These are phyloP conservation scores for Tipula helvola DNA, from an alignment of 2,888 invertebrate genomes.

Conservation along the genomic window DNA sequence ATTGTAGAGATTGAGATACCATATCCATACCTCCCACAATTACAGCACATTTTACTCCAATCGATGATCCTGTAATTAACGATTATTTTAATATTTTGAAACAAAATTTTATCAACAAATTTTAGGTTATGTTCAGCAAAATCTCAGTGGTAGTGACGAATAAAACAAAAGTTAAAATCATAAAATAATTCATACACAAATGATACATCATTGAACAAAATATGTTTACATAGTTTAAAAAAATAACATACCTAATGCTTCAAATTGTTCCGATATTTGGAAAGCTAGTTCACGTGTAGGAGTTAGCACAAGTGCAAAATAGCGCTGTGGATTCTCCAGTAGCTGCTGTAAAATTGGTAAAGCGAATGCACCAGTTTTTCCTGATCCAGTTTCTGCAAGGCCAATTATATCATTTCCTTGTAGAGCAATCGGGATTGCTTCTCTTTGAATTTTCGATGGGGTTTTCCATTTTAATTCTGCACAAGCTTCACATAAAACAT, in stretches of 20 bases:
- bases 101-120: background rate
- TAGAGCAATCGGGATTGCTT: constrained; percentile 84
- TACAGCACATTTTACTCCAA: constrained; percentile 91
- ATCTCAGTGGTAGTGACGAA: constrained; percentile 35
- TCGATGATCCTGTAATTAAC: constrained; percentile 51
- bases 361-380: constrained; percentile 96
- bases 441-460: constrained; percentile 91
- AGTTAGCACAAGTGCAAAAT: constrained; percentile 86
- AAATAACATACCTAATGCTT: constrained; percentile 77
- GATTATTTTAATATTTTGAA: background rate
- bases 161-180: constrained; percentile 19
- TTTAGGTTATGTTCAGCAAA: background rate
- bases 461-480: constrained; percentile 83
- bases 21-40: constrained; percentile 99
- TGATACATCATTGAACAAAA: background rate
- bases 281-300: constrained; percentile 97
- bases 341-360: constrained; percentile 88
- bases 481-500: constrained; percentile 84
- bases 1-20: constrained; percentile 79
- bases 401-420: constrained; percentile 61
- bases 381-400: constrained; percentile 62
- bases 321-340: constrained; percentile 81
- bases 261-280: constrained; percentile 97
- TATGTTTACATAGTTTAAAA: background rate
- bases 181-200: background rate